Percentiles rank a stretch among this genome's conserved stretches.
phyloP scores from a whole-genome alignment of 2,113 vertebrate species.

The Brachypodius melanocephalos region DNA sequence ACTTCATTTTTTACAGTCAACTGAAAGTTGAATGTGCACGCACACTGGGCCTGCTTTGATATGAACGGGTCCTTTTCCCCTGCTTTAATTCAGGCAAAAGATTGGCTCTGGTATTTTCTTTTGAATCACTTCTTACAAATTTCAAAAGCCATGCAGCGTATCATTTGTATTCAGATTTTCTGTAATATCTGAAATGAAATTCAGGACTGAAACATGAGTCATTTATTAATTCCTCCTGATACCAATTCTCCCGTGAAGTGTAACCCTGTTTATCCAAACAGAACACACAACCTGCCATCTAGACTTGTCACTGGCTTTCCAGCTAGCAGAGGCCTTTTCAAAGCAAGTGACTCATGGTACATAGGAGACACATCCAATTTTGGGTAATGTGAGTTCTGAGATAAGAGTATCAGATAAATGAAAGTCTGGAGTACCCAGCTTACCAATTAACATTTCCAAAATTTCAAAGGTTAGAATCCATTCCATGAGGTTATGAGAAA shows the following conservation, averaged over 20 bases:
- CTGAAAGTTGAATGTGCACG: neutral
- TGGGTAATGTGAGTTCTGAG: neutral
- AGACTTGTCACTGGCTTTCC: neutral
- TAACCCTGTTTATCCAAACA: neutral
- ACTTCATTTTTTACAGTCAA: neutral
- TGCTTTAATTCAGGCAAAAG: neutral
- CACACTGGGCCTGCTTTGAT: neutral
- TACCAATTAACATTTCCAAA: conserved; percentile 34
- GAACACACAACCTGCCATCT: neutral
- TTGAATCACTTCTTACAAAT: neutral
- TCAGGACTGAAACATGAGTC: neutral
- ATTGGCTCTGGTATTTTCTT: neutral
- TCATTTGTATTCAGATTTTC: neutral
- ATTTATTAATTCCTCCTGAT: neutral
- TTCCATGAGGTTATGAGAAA: neutral
- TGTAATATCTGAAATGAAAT: neutral
- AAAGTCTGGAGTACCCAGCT: neutral
- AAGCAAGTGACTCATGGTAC: neutral
- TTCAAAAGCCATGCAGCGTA: neutral
- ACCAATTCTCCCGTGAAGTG: neutral
- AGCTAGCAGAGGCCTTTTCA: neutral
- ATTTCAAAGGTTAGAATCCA: neutral
- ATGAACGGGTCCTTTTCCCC: neutral
- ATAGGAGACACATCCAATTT: conserved; percentile 5
- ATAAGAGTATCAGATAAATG: neutral